Percentiles rank a stretch among this genome's conserved stretches.
phyloP scores from a whole-genome alignment of 2,113 vertebrate genomes.

The Mola mola region DNA sequence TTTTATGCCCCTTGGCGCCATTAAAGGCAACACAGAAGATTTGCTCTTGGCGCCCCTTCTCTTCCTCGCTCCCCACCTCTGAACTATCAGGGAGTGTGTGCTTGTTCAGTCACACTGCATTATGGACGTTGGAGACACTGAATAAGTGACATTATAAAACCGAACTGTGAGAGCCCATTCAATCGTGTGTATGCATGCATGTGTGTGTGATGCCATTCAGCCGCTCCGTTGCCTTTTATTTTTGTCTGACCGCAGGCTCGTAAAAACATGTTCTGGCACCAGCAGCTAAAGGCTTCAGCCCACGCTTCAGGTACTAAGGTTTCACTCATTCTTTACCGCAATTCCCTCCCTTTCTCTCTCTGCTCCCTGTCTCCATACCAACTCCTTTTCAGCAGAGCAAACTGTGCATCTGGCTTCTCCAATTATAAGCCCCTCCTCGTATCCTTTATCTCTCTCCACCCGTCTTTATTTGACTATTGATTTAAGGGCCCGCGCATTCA shows the following conservation, averaged over 20 bases:
- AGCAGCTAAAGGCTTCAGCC: constrained; percentile 69
- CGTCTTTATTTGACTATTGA: constrained; percentile 52
- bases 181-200: constrained; percentile 36
- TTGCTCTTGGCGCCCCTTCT: no score
- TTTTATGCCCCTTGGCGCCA: constrained; percentile 3
- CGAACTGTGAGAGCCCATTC: constrained; percentile 73
- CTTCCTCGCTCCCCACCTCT: constrained; percentile 11
- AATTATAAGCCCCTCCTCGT: constrained; percentile 48
- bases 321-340: constrained; percentile 69
- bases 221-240: constrained; percentile 79
- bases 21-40: constrained; percentile 45
- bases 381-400: constrained; percentile 55
- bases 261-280: constrained; percentile 81
- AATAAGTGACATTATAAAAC: constrained; percentile 85
- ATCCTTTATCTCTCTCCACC: constrained; percentile 52
- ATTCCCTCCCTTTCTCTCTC: constrained; percentile 57
- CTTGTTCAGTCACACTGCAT: constrained; percentile 71
- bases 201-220: constrained; percentile 72
- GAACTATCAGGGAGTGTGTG: constrained; percentile 39
- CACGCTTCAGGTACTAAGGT: constrained; percentile 78
- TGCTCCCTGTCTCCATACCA: constrained; percentile 60
- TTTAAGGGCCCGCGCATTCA: constrained; percentile 56
- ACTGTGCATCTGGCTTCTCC: constrained; percentile 48
- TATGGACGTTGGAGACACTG: constrained; percentile 66
- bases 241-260: constrained; percentile 79